Percentiles rank a stretch among this genome's conserved stretches.
phyloP scores from a whole-genome alignment of 2,113 vertebrate genomes.

The Jacana jacana region DNA sequence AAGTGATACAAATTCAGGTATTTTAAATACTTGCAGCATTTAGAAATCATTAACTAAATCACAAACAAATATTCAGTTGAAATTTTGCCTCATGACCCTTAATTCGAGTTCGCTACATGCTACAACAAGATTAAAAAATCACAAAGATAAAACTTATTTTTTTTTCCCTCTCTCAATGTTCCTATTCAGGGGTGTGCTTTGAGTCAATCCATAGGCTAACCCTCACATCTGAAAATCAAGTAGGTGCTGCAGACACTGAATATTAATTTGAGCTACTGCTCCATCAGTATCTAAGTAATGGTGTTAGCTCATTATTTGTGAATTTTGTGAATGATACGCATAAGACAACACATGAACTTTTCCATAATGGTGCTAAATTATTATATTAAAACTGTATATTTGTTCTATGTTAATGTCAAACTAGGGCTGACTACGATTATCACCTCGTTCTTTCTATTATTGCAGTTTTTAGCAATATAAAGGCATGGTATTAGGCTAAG shows the following conservation, averaged over 20 bases:
- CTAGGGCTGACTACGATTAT: neutral
- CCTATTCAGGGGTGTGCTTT: neutral
- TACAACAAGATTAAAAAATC: neutral
- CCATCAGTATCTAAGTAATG: constrained; percentile 1
- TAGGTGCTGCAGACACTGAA: neutral
- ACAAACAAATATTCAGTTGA: neutral
- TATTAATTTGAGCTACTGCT: neutral
- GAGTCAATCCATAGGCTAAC: neutral
- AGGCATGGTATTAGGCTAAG: neutral
- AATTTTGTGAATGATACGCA: constrained; percentile 9
- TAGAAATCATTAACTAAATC: neutral
- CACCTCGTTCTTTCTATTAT: neutral
- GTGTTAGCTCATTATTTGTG: neutral
- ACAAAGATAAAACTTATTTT: neutral
- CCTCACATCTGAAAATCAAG: neutral
- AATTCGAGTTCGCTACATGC: neutral
- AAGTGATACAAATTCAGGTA: neutral
- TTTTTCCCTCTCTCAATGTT: neutral
- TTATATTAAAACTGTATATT: neutral
- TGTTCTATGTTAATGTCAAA: neutral
- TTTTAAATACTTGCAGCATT: neutral
- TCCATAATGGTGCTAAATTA: neutral
- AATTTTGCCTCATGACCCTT: neutral
- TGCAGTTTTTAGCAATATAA: neutral
- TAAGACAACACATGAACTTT: neutral